phyloP scores from a whole-genome alignment of 2,888 invertebrate genomes.

The Gasteruption jaculator region DNA sequence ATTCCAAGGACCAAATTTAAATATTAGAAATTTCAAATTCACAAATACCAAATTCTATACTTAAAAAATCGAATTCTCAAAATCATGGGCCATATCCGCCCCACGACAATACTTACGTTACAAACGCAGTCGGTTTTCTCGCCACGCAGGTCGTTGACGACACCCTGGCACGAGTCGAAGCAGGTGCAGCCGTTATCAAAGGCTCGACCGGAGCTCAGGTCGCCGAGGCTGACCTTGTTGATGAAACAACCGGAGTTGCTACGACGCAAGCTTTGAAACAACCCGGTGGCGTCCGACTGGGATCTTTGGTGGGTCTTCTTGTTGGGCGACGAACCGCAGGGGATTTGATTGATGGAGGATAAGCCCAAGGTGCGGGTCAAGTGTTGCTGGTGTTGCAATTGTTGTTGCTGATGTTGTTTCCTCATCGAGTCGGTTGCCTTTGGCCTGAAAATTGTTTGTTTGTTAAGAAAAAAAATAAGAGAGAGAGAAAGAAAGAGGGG shows the following conservation, averaged over 20 bases:
- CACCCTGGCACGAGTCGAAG: constrained; percentile 78
- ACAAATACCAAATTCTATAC: too few relatives aligned
- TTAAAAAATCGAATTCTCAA: too few relatives aligned
- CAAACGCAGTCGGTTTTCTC: constrained; percentile 74
- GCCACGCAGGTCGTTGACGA: constrained; percentile 73
- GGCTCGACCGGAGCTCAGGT: constrained; percentile 89
- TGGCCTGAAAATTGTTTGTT: constrained; percentile 37
- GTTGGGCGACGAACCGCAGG: constrained; percentile 48
- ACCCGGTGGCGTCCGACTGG: constrained; percentile 75
- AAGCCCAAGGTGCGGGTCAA: too few relatives aligned
- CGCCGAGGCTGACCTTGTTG: constrained; percentile 73
- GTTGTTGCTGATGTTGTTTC: too few relatives aligned
- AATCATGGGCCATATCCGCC: too few relatives aligned
- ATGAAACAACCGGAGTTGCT: constrained; percentile 50
- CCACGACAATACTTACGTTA: constrained; percentile 64
- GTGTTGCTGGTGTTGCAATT: too few relatives aligned
- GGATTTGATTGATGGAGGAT: constrained; percentile 44
- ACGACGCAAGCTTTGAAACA: constrained; percentile 54
- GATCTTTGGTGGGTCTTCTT: constrained; percentile 83
- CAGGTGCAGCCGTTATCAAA: constrained; percentile 96
- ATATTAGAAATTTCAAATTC: too few relatives aligned
- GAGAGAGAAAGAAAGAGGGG: not conserved
- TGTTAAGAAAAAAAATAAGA: constrained; percentile 7
- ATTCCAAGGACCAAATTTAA: too few relatives aligned
- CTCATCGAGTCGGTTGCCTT: constrained; percentile 42